Evolutionary conservation across 2,888 invertebrate genomes (phyloP), one percentile per base, ranked within the genome.

Genomic region (Crioceris asparagi): DNA sequence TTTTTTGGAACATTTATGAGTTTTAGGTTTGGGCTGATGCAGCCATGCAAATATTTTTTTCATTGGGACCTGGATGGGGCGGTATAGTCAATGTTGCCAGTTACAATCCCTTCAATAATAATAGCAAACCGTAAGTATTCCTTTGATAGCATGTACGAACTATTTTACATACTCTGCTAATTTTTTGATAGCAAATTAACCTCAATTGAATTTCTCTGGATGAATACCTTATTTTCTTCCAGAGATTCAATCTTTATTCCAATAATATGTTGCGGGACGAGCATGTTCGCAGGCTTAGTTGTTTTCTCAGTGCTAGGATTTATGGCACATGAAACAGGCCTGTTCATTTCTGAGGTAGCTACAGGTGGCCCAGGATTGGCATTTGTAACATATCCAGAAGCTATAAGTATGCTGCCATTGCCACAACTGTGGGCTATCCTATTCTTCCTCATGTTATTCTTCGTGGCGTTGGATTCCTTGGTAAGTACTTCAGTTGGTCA

Each of bases 1-100:
- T n/a, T n/a, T n/a, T n/a, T n/a, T n/a, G n/a, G n/a, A n/a, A n/a
- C n/a, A n/a, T n/a, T n/a, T n/a, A n/a, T n/a, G n/a, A n/a, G 44
- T 51, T 48, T 26, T 53, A 85, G 85, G 82, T 91, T 3, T 92
- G 92, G 92, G 81, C 84, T 1, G 90, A 91, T 61, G 92, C 92
- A 1, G 87, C 88, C 0, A 79, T 87, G n/a, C 91, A 92, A 65
- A 82, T 92, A 47, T 90, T 92, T 64, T 92, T 82, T 59, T 90
- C 91, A 0, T 74, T 92, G 12, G 91, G 91, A 2, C 84, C 86
- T 1, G 86, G 86, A 4, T 85, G 85, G 80, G 87, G 87, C 27
- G 84, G 85, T 5, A 75, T 88, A 36, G 71, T 86, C 36, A 83
- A 83, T 57, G 83, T 85, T 81, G 82, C 86, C 19, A 87, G 87